Evolutionary conservation across 1,140 invertebrate genomes (phyloP).

Genomic region (Megathymus violae): DNA sequence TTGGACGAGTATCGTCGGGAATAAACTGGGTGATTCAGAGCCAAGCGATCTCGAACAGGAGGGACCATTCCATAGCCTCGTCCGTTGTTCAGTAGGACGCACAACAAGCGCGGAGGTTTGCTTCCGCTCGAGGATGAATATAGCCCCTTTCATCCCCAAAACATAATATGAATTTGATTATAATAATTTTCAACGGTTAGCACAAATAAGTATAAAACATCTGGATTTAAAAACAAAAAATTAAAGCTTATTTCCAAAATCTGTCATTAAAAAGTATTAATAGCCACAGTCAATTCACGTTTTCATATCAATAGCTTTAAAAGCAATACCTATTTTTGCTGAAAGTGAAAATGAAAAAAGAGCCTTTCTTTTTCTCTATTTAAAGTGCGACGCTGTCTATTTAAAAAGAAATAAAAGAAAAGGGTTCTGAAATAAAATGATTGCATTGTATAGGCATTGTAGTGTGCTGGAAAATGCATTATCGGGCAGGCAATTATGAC

Average conservation of each 20-base stretch:
- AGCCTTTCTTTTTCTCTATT: slow-evolving; percentile 18
- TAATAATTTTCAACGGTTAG: no score
- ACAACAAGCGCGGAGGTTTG: no score
- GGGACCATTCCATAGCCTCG: no score
- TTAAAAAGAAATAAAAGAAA: slow-evolving; percentile 29
- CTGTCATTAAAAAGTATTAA: background rate
- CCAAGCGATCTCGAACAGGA: no score
- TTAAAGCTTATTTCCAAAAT: background rate
- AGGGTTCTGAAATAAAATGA: slow-evolving; percentile 31
- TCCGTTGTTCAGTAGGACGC: no score
- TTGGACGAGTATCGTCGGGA: no score
- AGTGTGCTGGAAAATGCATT: slow-evolving; percentile 28
- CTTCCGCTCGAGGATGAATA: no score
- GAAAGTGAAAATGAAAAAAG: slow-evolving; percentile 28
- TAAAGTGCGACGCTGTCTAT: slow-evolving; percentile 13
- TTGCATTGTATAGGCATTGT: slow-evolving; percentile 28
- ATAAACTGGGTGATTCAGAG: no score
- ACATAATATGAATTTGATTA: no score
- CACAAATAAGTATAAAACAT: no score
- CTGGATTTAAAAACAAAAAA: no score
- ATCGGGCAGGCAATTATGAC: slow-evolving; percentile 24
- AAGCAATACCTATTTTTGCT: slow-evolving; percentile 19
- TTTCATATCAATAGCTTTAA: slow-evolving; percentile 15
- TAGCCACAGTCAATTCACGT: slow-evolving; percentile 6
- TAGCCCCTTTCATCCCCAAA: no score